Base-by-base conservation (phyloP, 2,888 invertebrate species). In the Scrobipalpa atriplicella region DNA sequence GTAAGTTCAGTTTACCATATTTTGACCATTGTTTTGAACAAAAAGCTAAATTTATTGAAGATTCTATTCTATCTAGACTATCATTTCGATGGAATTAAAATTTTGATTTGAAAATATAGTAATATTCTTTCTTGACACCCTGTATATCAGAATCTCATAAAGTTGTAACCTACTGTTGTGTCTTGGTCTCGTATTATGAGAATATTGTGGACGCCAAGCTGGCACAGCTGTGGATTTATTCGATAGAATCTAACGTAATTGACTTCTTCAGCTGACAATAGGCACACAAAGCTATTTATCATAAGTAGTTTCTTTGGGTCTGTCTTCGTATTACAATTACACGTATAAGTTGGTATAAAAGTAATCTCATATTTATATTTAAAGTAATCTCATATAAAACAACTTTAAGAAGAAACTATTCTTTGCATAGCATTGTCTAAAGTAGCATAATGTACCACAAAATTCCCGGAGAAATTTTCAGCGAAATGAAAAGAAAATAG, bases 191-290 rank as follows among this genome's bases (percentile, higher is more conserved):
- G 47, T 47, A 16, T 47, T 47, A 47, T 47, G 47, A 16, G 47
- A 47, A 47, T 47, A 47, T 47, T 47, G 47, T 47, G 47, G 47
- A 47, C 47, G 16, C 47, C 47, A 6, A 47, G 47, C 47, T 16
- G 47, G 47, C 47, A 47, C 47, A 47, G 47, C n/a, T 47, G 47
- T 47, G 47, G 47, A 47, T 47, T 47, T 47, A 47, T 47, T 47
- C 10, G 47, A 47, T 47, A 47, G 47, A 47, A 47, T 47, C 47
- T 47, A 16, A 47, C 47, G 47, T 47, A 16, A 47, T 47, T 47
- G 47, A 47, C 47, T 47, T 47, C 47, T 47, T 47, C 47, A 47
- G 47, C 16, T 47, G n/a, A 47, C 47, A 47, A 8, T 47, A 16
- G 47, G n/a, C 8, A 47, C 16, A 16, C 47, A 8, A n/a, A 16